Conservation (phyloP, 2,113 vertebrate species). For the Thalassarche chlororhynchos region DNA sequence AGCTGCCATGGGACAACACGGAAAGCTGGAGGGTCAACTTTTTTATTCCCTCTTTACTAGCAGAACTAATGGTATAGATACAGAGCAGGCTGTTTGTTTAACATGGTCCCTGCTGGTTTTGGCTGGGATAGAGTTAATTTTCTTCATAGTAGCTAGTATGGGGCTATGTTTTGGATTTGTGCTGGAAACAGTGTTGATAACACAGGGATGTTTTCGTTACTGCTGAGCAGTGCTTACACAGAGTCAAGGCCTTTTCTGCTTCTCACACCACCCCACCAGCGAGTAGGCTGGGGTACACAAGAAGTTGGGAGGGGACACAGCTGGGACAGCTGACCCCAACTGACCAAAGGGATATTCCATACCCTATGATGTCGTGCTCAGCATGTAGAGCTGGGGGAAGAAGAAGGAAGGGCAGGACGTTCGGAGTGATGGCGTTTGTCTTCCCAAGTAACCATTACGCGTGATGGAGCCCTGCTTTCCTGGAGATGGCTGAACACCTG, state of each 20-base stretch:
- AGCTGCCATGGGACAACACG: background rate
- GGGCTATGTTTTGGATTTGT: background rate
- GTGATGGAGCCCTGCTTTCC: background rate
- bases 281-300: background rate
- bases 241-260: background rate
- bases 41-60: background rate
- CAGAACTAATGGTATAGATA: background rate
- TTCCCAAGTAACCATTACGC: background rate
- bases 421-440: background rate
- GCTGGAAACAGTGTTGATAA: background rate
- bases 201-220: background rate
- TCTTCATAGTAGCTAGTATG: background rate
- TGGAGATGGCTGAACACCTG: background rate
- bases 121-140: background rate
- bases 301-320: background rate
- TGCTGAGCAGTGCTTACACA: background rate
- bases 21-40: background rate
- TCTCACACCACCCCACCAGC: background rate
- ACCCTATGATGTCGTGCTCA: background rate
- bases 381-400: background rate
- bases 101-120: background rate
- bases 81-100: background rate
- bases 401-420: background rate
- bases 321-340: background rate
- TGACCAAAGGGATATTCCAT: background rate